These are phyloP conservation scores for Ecliptopera silaceata DNA, from an alignment of 2,888 invertebrate genomes.

Conservation along the genomic window DNA sequence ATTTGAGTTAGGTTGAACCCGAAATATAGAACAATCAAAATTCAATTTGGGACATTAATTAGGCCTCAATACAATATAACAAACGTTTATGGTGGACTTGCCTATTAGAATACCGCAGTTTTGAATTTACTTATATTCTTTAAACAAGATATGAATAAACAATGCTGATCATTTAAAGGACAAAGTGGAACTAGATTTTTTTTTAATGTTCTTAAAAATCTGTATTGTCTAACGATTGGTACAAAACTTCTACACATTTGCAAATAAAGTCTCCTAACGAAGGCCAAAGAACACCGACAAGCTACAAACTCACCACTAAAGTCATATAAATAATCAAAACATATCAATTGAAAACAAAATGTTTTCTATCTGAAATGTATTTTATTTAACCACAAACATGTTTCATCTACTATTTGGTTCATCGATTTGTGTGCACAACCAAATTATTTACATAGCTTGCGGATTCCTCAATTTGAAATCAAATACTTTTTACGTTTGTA, in stretches of 20 bases:
- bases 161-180: too few relatives aligned
- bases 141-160: too few relatives aligned
- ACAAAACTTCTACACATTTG: too few relatives aligned
- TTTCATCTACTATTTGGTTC: slow-evolving; percentile 31
- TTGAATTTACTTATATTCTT: too few relatives aligned
- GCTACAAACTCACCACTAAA: too few relatives aligned
- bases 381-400: slow-evolving; percentile 37
- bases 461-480: slow-evolving; percentile 6
- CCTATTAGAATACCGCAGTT: too few relatives aligned
- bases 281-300: too few relatives aligned
- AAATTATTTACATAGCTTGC: slow-evolving; percentile 18
- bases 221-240: too few relatives aligned
- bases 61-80: neutral
- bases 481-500: slow-evolving; percentile 4
- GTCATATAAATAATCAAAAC: too few relatives aligned
- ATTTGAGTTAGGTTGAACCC: slow-evolving; percentile 11
- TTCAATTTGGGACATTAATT: slow-evolving; percentile 20
- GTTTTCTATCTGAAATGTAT: slow-evolving; percentile 45
- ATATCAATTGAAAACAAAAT: slow-evolving; percentile 27
- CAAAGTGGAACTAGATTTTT: too few relatives aligned
- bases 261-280: too few relatives aligned
- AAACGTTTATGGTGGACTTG: neutral
- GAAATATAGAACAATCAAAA: slow-evolving; percentile 18
- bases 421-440: slow-evolving; percentile 35
- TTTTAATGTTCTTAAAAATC: too few relatives aligned